Percentiles rank a stretch among this genome's conserved stretches.
Evolutionary conservation across 2,888 invertebrate genomes (phyloP).

Genomic region (Tortricodes alternella): DNA sequence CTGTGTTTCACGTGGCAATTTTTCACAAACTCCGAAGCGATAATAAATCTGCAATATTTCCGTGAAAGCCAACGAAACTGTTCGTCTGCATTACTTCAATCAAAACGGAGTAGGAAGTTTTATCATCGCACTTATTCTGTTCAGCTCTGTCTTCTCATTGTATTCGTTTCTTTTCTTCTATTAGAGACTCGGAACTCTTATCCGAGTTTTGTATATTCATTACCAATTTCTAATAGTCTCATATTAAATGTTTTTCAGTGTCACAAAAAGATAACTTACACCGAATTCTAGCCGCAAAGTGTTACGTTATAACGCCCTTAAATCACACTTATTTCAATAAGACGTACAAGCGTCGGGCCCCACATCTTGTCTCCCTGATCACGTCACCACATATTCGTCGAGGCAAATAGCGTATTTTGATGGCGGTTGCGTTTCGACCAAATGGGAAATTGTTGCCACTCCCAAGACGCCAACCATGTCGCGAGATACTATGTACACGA

Average conservation of each 20-base stretch:
- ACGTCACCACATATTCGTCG: constrained; percentile 52
- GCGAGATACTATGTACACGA: constrained; percentile 66
- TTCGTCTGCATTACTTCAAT: constrained; percentile 33
- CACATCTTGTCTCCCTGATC: constrained; percentile 23
- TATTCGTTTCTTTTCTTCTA: neutral
- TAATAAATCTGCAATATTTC: constrained; percentile 45
- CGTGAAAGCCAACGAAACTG: constrained; percentile 32
- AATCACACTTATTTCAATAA: constrained; percentile 16
- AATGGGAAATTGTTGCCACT: constrained; percentile 71
- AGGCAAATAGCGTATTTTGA: constrained; percentile 62
- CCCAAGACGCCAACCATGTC: constrained; percentile 65
- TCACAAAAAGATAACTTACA: too few species aligned
- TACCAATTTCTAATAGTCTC: too few species aligned
- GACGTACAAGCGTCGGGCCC: neutral
- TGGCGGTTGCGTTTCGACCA: constrained; percentile 55
- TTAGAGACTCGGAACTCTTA: too few species aligned
- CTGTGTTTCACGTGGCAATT: constrained; percentile 42
- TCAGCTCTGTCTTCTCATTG: constrained; percentile 27
- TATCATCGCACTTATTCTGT: constrained; percentile 38
- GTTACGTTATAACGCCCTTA: too few species aligned
- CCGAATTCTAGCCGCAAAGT: too few species aligned
- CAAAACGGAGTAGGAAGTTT: constrained; percentile 35
- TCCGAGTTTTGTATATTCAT: too few species aligned
- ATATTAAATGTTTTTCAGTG: too few species aligned
- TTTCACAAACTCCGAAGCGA: constrained; percentile 44